Base-by-base conservation (phyloP, 1,140 invertebrate species). In the Stegodyphus mimosarum region DNA sequence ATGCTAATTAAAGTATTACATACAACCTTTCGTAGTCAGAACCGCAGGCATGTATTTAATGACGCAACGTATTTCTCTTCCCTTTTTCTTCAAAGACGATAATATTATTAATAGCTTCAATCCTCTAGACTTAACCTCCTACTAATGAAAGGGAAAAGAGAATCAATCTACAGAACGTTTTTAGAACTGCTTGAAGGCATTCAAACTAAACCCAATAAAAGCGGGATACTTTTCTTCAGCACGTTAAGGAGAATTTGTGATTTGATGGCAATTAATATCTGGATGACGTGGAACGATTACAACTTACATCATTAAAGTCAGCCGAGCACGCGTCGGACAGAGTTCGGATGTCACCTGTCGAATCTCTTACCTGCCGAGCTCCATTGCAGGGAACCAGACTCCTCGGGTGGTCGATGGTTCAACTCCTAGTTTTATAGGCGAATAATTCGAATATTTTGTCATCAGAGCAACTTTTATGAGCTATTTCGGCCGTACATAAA, bases 371-470 rank as follows among this genome's bases (percentile, higher is more conserved):
- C 67, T 80, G 17, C 17, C 64, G 64, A 33, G 33, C 3, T 33
- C 33, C 33, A 33, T 33, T 33, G 33, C 3, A 33, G 33, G 33
- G 7, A 67, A 55, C 6, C n/a, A 13, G n/a, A 33, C 67, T n/a
- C 53, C n/a, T 60, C 72, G 60, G 81, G 81, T 75, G 81, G 81
- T 84, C 81, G 53, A 33, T 33, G 6, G 51, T 66, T 83, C 70
- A 83, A 55, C 13, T 13, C 7, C 33, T 49, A 50, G 64, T 71
- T 84, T 84, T 84, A 84, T 84, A 69, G 81, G 55, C 63, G 63
- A 84, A 84, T 84, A 76, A 84, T 84, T 84, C 72, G 81, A 84
- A 84, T 84, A 84, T 84, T 84, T 84, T 84, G 81, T 84, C 81
- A 84, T 84, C 81, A 51, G 33, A 33, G 52, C 5, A 49, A 73